These are phyloP conservation scores for Hesperia comma DNA, from an alignment of 2,888 invertebrate species.

Conservation along the genomic window DNA sequence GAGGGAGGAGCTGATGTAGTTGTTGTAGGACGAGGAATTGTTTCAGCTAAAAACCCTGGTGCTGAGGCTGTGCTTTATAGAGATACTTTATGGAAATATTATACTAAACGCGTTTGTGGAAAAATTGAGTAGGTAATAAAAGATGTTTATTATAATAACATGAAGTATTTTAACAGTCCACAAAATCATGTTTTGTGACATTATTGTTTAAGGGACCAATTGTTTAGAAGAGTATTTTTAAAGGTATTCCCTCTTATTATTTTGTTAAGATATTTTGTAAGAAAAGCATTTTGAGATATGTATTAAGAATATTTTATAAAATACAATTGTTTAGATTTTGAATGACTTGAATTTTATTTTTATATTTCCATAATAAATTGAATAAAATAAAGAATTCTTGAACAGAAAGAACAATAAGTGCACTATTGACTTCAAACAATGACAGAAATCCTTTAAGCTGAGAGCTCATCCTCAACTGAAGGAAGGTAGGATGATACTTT, in stretches of 20 bases:
- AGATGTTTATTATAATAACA: conserved; percentile 18
- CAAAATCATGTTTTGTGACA: not conserved
- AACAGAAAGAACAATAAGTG: no score
- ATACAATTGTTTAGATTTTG: no score
- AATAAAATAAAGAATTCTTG: no score
- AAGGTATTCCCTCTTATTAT: not conserved
- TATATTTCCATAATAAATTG: no score
- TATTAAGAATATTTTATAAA: not conserved
- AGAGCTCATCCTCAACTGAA: no score
- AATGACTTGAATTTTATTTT: no score
- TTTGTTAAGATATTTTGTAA: not conserved
- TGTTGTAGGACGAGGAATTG: conserved; percentile 97
- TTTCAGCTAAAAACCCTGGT: conserved; percentile 86
- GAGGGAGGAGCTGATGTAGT: conserved; percentile 94
- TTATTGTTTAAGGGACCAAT: not conserved
- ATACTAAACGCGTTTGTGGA: conserved; percentile 67
- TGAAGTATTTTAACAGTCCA: not conserved
- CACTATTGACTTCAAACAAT: no score
- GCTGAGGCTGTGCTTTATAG: conserved; percentile 88
- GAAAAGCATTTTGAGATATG: not conserved
- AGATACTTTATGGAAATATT: conserved; percentile 87
- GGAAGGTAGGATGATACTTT: no score
- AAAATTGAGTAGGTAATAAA: conserved; percentile 55
- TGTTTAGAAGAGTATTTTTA: not conserved
- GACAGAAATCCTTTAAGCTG: no score